Evolutionary conservation across 2,113 vertebrate genomes (phyloP).

Genomic region (Alces alces): DNA sequence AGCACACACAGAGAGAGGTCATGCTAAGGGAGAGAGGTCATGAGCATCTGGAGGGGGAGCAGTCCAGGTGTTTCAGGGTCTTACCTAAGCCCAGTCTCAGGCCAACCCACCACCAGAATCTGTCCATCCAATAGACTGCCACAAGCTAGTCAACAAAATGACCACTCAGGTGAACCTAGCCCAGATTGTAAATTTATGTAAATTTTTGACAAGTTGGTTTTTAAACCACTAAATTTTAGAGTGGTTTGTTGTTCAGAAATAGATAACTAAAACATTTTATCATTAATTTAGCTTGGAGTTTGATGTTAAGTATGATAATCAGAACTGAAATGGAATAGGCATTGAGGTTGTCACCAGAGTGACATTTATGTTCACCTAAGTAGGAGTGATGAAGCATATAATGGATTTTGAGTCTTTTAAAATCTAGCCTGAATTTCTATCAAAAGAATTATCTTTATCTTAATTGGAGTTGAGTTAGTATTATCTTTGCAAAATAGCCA

Average conservation of each 20-base stretch:
- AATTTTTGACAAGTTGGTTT: not conserved
- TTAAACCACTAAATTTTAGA: slow-evolving; percentile 18
- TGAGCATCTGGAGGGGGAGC: not conserved
- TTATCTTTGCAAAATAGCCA: slow-evolving; percentile 67
- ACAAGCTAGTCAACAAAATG: not conserved
- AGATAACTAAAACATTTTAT: not conserved
- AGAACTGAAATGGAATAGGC: slow-evolving; percentile 25
- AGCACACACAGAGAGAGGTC: not conserved
- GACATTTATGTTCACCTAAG: slow-evolving; percentile 59
- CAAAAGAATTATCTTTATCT: slow-evolving; percentile 68
- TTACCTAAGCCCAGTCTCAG: not conserved
- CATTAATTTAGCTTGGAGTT: slow-evolving; percentile 43
- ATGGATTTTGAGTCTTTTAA: slow-evolving; percentile 57
- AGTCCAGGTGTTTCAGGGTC: not conserved
- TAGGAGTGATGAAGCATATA: slow-evolving; percentile 61
- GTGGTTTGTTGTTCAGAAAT: not conserved
- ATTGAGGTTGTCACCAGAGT: slow-evolving; percentile 22
- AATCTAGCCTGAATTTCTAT: slow-evolving; percentile 63
- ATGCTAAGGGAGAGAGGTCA: not conserved
- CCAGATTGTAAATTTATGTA: not conserved
- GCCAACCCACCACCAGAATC: not conserved
- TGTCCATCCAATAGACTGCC: not conserved
- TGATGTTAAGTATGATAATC: slow-evolving; percentile 51
- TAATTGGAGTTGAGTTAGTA: slow-evolving; percentile 66
- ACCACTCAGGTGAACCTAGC: not conserved